phyloP scores from a whole-genome alignment of 2,113 vertebrate species.

The Vimba vimba region DNA sequence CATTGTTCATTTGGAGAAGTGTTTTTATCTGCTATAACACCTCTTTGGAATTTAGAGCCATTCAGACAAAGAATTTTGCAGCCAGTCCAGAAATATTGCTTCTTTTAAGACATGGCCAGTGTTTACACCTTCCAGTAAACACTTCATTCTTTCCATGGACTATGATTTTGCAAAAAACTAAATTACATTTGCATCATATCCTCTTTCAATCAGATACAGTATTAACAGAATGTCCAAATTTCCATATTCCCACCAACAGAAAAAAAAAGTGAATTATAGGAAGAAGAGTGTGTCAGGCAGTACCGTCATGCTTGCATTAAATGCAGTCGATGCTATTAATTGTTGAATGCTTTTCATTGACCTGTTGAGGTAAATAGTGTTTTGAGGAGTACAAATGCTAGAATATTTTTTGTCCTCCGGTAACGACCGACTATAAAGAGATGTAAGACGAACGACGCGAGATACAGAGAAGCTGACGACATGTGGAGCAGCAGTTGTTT shows the following conservation, averaged over 20 bases:
- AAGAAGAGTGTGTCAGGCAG: neutral
- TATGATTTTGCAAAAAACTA: neutral
- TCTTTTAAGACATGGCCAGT: neutral
- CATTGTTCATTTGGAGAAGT: neutral
- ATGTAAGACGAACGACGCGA: neutral
- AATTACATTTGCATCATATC: neutral
- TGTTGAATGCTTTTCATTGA: slow-evolving; percentile 21
- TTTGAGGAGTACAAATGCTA: neutral
- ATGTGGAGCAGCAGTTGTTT: slow-evolving; percentile 62
- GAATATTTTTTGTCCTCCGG: neutral
- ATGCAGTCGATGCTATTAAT: slow-evolving; percentile 18
- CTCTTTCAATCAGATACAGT: neutral
- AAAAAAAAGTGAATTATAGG: neutral
- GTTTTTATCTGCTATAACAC: neutral
- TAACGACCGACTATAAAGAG: neutral
- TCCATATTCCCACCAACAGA: neutral
- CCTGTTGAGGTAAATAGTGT: slow-evolving; percentile 2
- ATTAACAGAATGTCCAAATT: neutral
- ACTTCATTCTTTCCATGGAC: neutral
- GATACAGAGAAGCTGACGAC: neutral
- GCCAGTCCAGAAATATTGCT: neutral
- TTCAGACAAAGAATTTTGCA: neutral
- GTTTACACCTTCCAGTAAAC: neutral
- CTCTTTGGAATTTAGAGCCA: neutral
- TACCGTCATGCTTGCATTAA: slow-evolving; percentile 17